Evolutionary conservation across 2,888 invertebrate species (phyloP), one percentile per base, ranked within the genome.

Genomic region (Drosophila anomelani): DNA sequence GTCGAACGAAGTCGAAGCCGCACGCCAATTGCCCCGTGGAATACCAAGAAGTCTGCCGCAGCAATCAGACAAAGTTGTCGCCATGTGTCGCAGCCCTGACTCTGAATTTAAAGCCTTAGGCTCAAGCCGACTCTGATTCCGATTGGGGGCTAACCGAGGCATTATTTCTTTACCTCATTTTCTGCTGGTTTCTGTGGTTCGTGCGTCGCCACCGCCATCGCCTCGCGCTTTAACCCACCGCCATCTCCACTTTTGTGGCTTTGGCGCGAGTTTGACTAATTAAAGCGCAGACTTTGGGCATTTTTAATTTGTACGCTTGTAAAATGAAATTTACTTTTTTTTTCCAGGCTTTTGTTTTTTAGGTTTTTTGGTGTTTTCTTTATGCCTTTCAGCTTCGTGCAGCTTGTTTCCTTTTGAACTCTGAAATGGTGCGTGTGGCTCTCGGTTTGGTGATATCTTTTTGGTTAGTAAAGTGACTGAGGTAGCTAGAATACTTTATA

Each of bases 211-310:
- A 59, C 39, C 59, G 29, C 66, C 64, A 59, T n/a, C 47, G 32
- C 47, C 47, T 32, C 47, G 47, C 47, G 46, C 46, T n/a, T 26
- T 9, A 2, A 9, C 47, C 46, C 26, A 44, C 43, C 26, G 4
- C 49, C 51, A 51, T 51, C 51, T 34, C 34, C 67, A 72, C 47
- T 62, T 80, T 68, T 81, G 71, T 68, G 75, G 77, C 83, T 86
- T 82, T 89, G 90, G 90, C 90, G 87, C 90, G 89, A 90, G 90
- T 90, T 87, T 83, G 89, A 89, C 88, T 88, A 90, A 90, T 90
- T 90, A 85, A 89, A 90, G 88, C 89, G 76, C 85, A 89, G 89
- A 78, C 77, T 78, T 87, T 83, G 84, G 81, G 81, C 84, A 84
- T 89, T 87, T 87, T 88, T 89, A 90, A 90, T 88, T 90, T 90